phyloP scores from a whole-genome alignment of 1,140 invertebrate genomes.

The Drosophila aff. region DNA sequence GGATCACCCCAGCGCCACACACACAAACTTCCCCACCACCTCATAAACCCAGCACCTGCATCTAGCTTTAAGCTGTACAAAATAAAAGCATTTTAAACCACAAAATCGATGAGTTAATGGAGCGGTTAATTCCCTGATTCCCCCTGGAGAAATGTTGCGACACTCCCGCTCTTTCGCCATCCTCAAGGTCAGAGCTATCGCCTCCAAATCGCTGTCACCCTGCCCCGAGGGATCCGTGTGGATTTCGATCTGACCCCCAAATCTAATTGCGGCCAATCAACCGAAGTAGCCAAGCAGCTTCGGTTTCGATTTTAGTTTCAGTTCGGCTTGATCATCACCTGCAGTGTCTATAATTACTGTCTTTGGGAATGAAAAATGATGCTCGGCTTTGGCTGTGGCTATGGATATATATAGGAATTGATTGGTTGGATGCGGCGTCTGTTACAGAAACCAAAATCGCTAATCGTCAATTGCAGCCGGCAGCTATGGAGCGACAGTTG shows the following conservation, averaged over 20 bases:
- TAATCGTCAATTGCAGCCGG: slow-evolving; percentile 69
- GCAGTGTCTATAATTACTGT: slow-evolving; percentile 66
- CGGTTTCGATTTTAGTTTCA: slow-evolving; percentile 22
- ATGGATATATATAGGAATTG: slow-evolving; percentile 16
- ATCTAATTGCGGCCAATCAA: slow-evolving; percentile 65
- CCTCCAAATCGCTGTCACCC: slow-evolving; percentile 45
- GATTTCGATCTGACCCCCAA: slow-evolving; percentile 52
- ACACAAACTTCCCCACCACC: not conserved
- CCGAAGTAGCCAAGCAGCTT: slow-evolving; percentile 32
- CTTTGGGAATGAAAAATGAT: slow-evolving; percentile 67
- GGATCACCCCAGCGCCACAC: not conserved
- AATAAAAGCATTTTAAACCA: slow-evolving; percentile 56
- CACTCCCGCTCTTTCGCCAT: slow-evolving; percentile 43
- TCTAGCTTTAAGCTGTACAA: slow-evolving; percentile 58
- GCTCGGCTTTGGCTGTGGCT: slow-evolving; percentile 8
- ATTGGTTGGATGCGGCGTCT: slow-evolving; percentile 26
- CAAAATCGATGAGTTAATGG: slow-evolving; percentile 10
- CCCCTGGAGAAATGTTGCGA: slow-evolving; percentile 27
- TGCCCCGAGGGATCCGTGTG: slow-evolving; percentile 35
- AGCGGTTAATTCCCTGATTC: not conserved
- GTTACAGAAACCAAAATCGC: slow-evolving; percentile 52
- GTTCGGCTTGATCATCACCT: slow-evolving; percentile 60
- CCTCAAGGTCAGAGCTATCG: slow-evolving; percentile 52
- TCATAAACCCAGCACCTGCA: slow-evolving; percentile 44
- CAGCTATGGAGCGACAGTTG: slow-evolving; percentile 47